A percentile compares a stretch with the other conserved stretches of the same genome.
Evolutionary conservation across 1,140 invertebrate species (phyloP).

Genomic region (Sipha flava): DNA sequence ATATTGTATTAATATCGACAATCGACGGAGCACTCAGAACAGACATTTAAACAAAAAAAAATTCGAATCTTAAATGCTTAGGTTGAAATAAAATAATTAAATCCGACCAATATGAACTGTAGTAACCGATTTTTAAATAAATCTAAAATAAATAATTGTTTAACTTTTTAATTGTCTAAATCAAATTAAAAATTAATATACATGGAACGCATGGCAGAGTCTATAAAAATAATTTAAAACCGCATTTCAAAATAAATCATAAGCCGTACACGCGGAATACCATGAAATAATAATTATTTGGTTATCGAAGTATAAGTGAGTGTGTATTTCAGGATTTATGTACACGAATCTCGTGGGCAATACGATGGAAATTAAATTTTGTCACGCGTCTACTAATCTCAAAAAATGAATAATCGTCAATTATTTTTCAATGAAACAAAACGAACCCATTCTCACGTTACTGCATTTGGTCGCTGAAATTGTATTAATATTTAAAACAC

Average conservation of each 20-base stretch:
- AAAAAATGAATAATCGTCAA: not conserved
- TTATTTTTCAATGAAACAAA: not conserved
- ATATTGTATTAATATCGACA: not conserved
- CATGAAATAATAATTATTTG: too few species aligned
- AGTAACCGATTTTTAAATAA: not conserved
- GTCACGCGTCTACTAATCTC: not conserved
- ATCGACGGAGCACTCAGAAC: too few species aligned
- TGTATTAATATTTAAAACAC: too few species aligned
- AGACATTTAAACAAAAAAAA: not conserved
- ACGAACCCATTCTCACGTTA: not conserved
- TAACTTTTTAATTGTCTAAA: too few species aligned
- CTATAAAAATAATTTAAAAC: too few species aligned
- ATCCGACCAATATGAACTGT: not conserved
- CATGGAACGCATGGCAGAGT: too few species aligned
- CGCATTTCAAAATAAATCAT: too few species aligned
- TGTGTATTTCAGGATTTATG: too few species aligned
- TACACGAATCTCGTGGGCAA: not conserved
- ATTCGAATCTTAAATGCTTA: not conserved
- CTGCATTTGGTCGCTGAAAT: not conserved
- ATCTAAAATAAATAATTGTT: too few species aligned
- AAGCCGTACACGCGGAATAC: too few species aligned
- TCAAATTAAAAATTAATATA: too few species aligned
- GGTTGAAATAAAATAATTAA: not conserved
- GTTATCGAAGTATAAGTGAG: too few species aligned
- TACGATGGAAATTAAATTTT: not conserved